Evolutionary conservation across 1,140 invertebrate genomes (phyloP), one percentile per base, ranked within the genome.

Genomic region (Brachionus rotundiformis): DNA sequence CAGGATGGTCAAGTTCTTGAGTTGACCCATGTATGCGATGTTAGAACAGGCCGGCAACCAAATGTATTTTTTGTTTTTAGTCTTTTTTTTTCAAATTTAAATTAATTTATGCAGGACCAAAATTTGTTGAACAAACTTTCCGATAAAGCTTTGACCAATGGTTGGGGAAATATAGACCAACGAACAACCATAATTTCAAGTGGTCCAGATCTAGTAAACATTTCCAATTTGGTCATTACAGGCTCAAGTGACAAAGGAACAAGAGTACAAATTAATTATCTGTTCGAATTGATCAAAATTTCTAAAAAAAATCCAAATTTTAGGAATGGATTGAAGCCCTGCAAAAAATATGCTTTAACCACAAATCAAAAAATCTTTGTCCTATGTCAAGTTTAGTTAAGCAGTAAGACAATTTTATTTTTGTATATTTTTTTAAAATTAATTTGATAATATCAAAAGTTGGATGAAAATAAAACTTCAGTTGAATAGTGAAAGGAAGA

Each of bases 141-240:
- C 27, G 79, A 63, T 68, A 81, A 81, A 47, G 39, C 81, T 19
- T 54, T 82, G 25, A 68, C 39, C 23, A 49, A 89, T 68, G 85
- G 81, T 85, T 84, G 86, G 39, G 92, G 93, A 75, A 92, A 91
- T 83, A 86, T 98, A 47, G 96, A 99, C 85, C 94, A 96, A 63
- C 93, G 95, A 86, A 97, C 95, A 59, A 88, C 99, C n/a, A 98
- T 95, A 63, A 95, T 99, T 84, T 98, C 96, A 88, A 96, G 94
- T 86, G 96, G 96, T n/a, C 94, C 94, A 19, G 97, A 99, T 90
- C 95, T 99, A 87, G 98, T 99, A 84, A 98, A 98, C 88, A 96
- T 99, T 87, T 97, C 94, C 89, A 97, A 97, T 88, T 95, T 96
- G 84, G 95, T 98, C 89, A 92, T 99, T 84, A 93, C 99, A 41